These are phyloP conservation scores for Diabrotica undecimpunctata DNA, from an alignment of 1,140 invertebrate species.

Conservation along the genomic window DNA sequence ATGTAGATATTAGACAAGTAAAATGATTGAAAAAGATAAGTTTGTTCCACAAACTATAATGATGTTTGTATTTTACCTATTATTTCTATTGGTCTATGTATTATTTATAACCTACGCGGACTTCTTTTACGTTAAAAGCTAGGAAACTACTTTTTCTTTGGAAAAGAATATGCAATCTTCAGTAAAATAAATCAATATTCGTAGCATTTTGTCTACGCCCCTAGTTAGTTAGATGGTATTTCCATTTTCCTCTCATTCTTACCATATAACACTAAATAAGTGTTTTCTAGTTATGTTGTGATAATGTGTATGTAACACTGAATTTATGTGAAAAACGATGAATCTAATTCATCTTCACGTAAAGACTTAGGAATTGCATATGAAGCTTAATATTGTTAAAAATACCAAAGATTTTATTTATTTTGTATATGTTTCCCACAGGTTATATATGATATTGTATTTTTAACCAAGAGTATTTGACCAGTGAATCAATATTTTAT, in stretches of 20 bases:
- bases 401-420: constrained; percentile 39
- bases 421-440: constrained; percentile 11
- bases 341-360: constrained; percentile 6
- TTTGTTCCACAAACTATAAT: too few relatives aligned
- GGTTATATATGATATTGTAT: neutral
- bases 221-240: neutral
- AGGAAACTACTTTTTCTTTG: too few relatives aligned
- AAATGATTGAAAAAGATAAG: too few relatives aligned
- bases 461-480: constrained; percentile 18
- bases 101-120: too few relatives aligned
- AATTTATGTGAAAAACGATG: constrained; percentile 16
- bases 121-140: too few relatives aligned
- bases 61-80: too few relatives aligned
- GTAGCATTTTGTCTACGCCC: neutral
- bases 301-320: constrained; percentile 26
- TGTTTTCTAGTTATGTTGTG: constrained; percentile 26
- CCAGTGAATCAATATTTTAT: too few relatives aligned
- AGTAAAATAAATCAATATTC: neutral
- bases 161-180: neutral
- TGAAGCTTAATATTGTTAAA: constrained; percentile 1
- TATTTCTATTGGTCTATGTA: too few relatives aligned
- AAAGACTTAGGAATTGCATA: constrained; percentile 2
- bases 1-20: too few relatives aligned
- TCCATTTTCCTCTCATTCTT: neutral
- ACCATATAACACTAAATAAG: neutral